Evolutionary conservation across 2,888 invertebrate species (phyloP).

Genomic region (Scelioninae gen. 2): DNA sequence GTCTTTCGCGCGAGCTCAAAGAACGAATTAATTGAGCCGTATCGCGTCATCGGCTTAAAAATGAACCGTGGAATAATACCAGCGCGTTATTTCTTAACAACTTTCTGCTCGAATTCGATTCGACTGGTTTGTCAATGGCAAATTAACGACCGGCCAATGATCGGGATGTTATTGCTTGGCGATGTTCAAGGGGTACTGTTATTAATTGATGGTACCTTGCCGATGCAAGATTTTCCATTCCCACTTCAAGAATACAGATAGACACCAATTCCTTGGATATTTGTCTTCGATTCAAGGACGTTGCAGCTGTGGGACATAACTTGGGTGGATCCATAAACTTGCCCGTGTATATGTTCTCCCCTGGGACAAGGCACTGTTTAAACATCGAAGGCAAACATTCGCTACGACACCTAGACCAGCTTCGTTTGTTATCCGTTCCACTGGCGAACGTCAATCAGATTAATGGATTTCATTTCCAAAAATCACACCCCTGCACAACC

Average conservation of each 20-base stretch:
- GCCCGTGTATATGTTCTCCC: constrained; percentile 49
- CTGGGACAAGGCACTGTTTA: constrained; percentile 55
- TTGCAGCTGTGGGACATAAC: constrained; percentile 41
- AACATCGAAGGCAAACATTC: constrained; percentile 57
- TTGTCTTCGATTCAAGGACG: constrained; percentile 55
- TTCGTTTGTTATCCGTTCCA: constrained; percentile 30
- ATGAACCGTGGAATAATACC: constrained; percentile 33
- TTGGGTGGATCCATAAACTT: constrained; percentile 54
- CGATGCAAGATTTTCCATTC: too few relatives aligned
- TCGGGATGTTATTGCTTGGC: too few relatives aligned
- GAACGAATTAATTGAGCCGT: constrained; percentile 15
- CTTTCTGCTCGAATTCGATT: constrained; percentile 7
- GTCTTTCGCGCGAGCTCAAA: constrained; percentile 7
- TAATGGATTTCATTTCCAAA: not conserved
- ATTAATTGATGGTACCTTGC: too few relatives aligned
- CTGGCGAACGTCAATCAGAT: constrained; percentile 9
- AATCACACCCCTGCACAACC: not conserved
- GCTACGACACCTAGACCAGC: constrained; percentile 27
- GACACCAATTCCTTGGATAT: constrained; percentile 39
- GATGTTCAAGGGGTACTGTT: too few relatives aligned
- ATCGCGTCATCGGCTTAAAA: constrained; percentile 40
- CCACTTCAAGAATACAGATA: not conserved
- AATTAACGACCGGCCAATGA: not conserved
- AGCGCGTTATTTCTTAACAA: not conserved
- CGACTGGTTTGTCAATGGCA: constrained; percentile 2